Percentiles rank a stretch among this genome's conserved stretches.
Evolutionary conservation across 2,113 vertebrate genomes (phyloP).

Genomic region (Scolopax mira): DNA sequence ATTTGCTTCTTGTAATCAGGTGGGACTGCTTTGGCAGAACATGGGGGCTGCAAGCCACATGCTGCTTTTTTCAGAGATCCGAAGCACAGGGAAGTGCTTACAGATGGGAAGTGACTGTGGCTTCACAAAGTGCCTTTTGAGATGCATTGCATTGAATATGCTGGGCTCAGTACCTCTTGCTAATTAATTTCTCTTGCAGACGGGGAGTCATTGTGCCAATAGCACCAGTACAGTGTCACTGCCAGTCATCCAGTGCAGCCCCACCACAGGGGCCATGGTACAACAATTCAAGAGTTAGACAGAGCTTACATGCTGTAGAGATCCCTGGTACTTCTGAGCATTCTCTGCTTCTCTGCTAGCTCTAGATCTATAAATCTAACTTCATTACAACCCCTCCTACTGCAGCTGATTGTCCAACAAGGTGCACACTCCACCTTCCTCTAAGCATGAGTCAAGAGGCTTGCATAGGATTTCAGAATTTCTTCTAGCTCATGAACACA

Average conservation of each 20-base stretch:
- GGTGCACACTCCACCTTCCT: neutral
- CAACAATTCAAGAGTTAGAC: neutral
- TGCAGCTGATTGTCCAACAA: neutral
- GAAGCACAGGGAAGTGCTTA: neutral
- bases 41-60: neutral
- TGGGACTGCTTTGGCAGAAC: neutral
- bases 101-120: neutral
- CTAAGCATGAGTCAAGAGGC: neutral
- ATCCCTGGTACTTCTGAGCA: neutral
- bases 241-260: neutral
- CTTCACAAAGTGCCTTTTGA: neutral
- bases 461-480: neutral
- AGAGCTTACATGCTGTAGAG: neutral
- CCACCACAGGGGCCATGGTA: no score
- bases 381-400: neutral
- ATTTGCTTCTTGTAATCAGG: neutral
- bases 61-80: neutral
- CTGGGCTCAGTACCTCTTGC: neutral
- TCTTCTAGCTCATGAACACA: neutral
- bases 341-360: neutral
- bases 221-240: neutral
- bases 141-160: neutral
- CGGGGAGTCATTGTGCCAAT: neutral
- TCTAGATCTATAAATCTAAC: neutral
- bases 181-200: neutral